A percentile compares a stretch with the other conserved stretches of the same genome.
Conservation (phyloP, 2,888 invertebrate genomes). For the Acanthoscelides obtectus region DNA sequence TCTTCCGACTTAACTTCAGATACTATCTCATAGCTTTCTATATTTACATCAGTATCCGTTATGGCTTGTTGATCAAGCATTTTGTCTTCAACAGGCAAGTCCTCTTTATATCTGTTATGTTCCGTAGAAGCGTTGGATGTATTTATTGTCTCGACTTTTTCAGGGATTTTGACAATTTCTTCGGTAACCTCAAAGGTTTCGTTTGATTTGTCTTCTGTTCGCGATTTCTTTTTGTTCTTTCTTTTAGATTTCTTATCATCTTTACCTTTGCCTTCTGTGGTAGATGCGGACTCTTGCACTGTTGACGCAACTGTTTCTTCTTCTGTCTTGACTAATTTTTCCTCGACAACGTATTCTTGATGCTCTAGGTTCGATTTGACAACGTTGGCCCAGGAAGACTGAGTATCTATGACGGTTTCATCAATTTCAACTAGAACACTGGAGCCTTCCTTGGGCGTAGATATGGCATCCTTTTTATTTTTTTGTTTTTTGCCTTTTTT, state of each 20-base stretch:
- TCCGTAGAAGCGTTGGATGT: neutral
- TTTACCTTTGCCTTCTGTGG: slow-evolving; percentile 6
- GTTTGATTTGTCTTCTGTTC: slow-evolving; percentile 1
- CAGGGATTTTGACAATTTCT: neutral
- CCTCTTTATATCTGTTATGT: neutral
- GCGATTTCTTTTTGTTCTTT: slow-evolving; percentile 12
- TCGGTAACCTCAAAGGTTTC: neutral
- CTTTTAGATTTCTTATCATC: slow-evolving; percentile 16
- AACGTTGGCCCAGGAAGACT: slow-evolving; percentile 17
- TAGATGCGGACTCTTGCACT: neutral
- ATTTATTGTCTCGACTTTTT: neutral
- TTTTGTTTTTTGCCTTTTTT: slow-evolving; percentile 15
- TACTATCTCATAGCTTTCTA: neutral
- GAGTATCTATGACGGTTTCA: neutral
- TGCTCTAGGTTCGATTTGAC: slow-evolving; percentile 14
- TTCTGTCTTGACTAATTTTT: neutral
- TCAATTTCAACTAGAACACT: neutral
- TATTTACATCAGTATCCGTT: neutral
- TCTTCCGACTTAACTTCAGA: neutral
- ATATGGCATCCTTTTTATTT: slow-evolving; percentile 6
- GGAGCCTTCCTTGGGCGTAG: neutral
- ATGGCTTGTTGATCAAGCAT: neutral
- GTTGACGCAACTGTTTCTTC: neutral
- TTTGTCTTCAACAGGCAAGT: neutral
- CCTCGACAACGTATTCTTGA: slow-evolving; percentile 2